Evolutionary conservation across 1,140 invertebrate species (phyloP).

Genomic region (Meloidogyne floridensis): DNA sequence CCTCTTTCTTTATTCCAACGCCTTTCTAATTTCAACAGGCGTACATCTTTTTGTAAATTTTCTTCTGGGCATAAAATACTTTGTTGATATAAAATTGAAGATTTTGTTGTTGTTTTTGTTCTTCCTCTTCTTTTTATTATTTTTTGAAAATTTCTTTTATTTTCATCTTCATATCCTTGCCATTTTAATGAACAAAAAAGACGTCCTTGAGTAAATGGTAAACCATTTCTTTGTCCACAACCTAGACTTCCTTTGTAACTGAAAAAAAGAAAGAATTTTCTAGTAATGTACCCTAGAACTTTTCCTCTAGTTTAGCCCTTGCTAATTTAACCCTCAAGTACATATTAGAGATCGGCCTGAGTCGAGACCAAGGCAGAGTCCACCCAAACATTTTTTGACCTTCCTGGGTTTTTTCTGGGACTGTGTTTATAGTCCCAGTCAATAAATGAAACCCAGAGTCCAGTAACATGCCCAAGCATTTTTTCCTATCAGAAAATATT

Average conservation of each 20-base stretch:
- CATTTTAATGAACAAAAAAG: conserved; percentile 47
- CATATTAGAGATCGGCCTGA: too few relatives aligned
- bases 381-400: too few relatives aligned
- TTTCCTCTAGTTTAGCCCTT: too few relatives aligned
- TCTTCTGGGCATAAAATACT: conserved; percentile 31
- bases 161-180: conserved; percentile 8
- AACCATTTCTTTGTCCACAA: conserved; percentile 31
- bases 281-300: too few relatives aligned
- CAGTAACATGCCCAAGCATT: too few relatives aligned
- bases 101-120: background rate
- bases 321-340: too few relatives aligned
- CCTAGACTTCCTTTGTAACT: conserved; percentile 55
- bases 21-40: conserved; percentile 37
- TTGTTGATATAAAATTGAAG: background rate
- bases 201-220: conserved; percentile 39
- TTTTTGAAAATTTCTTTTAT: background rate
- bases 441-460: too few relatives aligned
- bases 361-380: too few relatives aligned
- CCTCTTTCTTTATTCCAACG: conserved; percentile 19
- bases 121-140: background rate
- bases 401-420: too few relatives aligned
- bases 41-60: conserved; percentile 26
- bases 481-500: too few relatives aligned
- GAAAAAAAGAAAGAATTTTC: conserved; percentile 21
- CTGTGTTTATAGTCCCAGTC: too few relatives aligned